Evolutionary conservation across 1,140 invertebrate species (phyloP), one percentile per base, ranked within the genome.

Genomic region (Pseudomyrmex gracilis): DNA sequence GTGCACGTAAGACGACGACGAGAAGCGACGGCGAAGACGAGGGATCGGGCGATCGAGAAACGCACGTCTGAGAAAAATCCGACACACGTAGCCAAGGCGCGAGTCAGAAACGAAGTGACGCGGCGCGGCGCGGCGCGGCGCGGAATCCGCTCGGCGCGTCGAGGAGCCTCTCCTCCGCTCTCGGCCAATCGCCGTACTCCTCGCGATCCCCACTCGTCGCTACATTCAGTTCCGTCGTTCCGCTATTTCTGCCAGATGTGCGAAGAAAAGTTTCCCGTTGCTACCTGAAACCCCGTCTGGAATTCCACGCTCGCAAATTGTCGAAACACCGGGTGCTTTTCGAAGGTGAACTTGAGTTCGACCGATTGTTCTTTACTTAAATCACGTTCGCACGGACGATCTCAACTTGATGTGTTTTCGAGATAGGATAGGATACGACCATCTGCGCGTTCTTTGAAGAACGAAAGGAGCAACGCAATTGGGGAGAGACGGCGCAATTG

Each of bases 31-130:
- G 5, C 53, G 43, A 51, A 7, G 12, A 57, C 4, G 45, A 53
- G 22, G 45, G 43, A 71, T 71, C 64, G 76, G 53, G 10, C 20
- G 24, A 70, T 71, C 67, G 66, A 22, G 22, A 24, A 20, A 45
- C 77, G 53, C 55, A 68, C 53, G 55, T 2, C 53, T 15, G 8
- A 34, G n/a, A 15, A 47, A 34, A 34, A 34, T 34, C 34, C 43
- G 20, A 13, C 64, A 34, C 71, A 86, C 82, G 76, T 87, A 89
- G 34, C 34, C 78, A 61, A 68, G 45, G 64, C 90, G 86, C 89
- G 83, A 86, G 90, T 86, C 83, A 84, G 89, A 85, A 88, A 91
- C 90, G 85, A 91, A 91, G 90, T 91, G 90, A 82, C 88, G 90
- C 76, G 73, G 22, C 10, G 24, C 17, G 13, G 24, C 10, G 24